Conservation (phyloP, 2,113 vertebrate genomes). For the Hippocampus mohnikei region DNA sequence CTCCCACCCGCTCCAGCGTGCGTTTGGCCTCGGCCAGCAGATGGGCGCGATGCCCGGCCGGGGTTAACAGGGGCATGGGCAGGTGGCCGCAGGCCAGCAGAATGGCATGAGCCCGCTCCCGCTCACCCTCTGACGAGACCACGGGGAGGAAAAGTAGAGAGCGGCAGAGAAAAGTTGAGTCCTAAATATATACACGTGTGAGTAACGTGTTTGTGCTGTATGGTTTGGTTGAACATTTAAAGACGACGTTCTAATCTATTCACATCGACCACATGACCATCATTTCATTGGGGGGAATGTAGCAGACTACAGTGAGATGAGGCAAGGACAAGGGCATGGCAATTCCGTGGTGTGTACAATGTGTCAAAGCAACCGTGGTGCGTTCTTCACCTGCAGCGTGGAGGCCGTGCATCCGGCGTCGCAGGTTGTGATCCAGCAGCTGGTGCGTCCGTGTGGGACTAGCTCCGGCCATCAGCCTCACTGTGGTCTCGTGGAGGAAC, state of each 20-base stretch:
- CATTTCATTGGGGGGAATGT: too few species aligned
- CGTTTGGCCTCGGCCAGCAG: conserved; percentile 93
- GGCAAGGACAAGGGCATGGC: not conserved
- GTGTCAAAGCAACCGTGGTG: not conserved
- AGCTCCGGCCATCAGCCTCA: conserved; percentile 95
- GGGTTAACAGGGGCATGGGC: conserved; percentile 89
- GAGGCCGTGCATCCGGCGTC: conserved; percentile 70
- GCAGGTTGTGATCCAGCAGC: conserved; percentile 91
- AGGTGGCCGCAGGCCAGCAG: conserved; percentile 93
- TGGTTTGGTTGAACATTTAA: too few species aligned
- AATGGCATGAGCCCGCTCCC: conserved; percentile 91
- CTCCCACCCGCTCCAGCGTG: conserved; percentile 92
- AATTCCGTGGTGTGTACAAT: not conserved
- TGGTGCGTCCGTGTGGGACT: conserved; percentile 97
- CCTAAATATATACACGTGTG: too few species aligned
- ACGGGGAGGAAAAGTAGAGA: not conserved
- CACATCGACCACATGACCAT: too few species aligned
- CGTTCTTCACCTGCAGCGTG: conserved; percentile 52
- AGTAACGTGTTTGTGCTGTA: too few species aligned
- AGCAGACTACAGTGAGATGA: too few species aligned
- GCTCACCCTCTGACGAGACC: conserved; percentile 79
- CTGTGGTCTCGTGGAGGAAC: conserved; percentile 94
- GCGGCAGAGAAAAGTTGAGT: not conserved
- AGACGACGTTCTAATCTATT: too few species aligned
- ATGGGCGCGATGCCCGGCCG: conserved; percentile 85